Percentiles rank a stretch among this genome's conserved stretches.
Conservation (phyloP, 2,888 invertebrate species). For the Loripinus fragilis region DNA sequence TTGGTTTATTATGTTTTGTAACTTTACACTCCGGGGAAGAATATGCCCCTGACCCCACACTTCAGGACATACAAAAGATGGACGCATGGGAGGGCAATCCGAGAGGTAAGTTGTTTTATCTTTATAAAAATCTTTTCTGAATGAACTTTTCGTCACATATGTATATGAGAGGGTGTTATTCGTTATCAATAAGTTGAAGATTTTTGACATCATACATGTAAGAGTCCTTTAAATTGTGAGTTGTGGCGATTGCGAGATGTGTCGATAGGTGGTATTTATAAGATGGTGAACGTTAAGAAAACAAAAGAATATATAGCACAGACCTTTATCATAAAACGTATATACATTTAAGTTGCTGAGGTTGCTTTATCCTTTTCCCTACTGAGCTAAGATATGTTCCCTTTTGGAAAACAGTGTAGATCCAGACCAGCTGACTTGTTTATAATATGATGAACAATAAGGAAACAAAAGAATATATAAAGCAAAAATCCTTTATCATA, state of each 20-base stretch:
- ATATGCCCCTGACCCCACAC: slow-evolving; percentile 21
- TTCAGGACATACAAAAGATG: slow-evolving; percentile 33
- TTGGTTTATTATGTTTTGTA: slow-evolving; percentile 29
- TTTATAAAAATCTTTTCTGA: not conserved
- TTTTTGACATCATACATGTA: not conserved
- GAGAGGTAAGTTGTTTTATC: slow-evolving; percentile 5
- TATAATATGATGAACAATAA: too few relatives aligned
- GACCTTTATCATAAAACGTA: too few relatives aligned
- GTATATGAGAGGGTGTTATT: not conserved
- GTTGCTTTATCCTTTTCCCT: not conserved
- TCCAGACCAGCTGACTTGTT: too few relatives aligned
- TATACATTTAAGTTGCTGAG: not conserved
- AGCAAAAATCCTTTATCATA: too few relatives aligned
- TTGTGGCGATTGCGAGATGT: not conserved
- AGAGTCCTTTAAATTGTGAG: not conserved
- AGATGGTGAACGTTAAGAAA: too few relatives aligned
- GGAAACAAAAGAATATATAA: too few relatives aligned
- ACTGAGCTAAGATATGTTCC: too few relatives aligned
- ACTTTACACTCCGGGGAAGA: slow-evolving; percentile 13
- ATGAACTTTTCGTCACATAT: not conserved
- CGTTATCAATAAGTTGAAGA: not conserved
- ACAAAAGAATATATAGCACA: too few relatives aligned
- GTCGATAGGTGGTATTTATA: too few relatives aligned
- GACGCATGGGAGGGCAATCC: slow-evolving; percentile 38
- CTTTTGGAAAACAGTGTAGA: too few relatives aligned